Evolutionary conservation across 2,888 invertebrate genomes (phyloP), one percentile per base, ranked within the genome.

Genomic region (Epicampocera succincta): DNA sequence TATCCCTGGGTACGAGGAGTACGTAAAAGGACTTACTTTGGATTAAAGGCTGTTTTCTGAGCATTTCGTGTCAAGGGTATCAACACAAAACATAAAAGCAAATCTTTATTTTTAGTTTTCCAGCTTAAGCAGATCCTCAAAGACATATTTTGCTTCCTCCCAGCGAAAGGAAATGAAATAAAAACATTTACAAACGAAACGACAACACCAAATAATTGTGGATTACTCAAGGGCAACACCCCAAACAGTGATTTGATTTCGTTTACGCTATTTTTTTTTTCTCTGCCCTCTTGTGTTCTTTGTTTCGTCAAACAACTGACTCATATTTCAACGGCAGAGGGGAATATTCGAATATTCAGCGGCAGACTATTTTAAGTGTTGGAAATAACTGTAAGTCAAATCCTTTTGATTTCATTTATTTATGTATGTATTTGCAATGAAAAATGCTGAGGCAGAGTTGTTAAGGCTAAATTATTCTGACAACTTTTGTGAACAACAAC

Each of bases 161-260:
- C 46, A 33, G 38, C 4, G 8, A 25, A 48, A 29, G 6, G 52
- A 68, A 54, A 40, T n/a, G 40, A 79, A 52, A 54, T 13, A 61
- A 68, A 69, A 56, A 56, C 56, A 21, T n/a, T 48, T 68, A 54
- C 52, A 63, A 54, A 63, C 40, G 29, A 38, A 50, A 54, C 65
- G n/a, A 66, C 68, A 79, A 13, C 66, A 81, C 74, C 73, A 74
- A 46, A 80, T 80, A 82, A 77, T 75, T 79, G 73, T 80, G 84
- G 84, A 84, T 84, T 84, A 84, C 82, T 84, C 80, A 84, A 82
- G 82, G 82, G 72, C 82, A 80, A 60, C 77, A 72, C 60, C 77
- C 78, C 78, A 78, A n/a, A 78, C 65, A 54, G 78, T 66, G 78
- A 61, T 60, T 72, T 78, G 66, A 68, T 75, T 66, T 76, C 21